phyloP scores from a whole-genome alignment of 2,113 vertebrate species.

The Ictidomys tridecemlineatus region DNA sequence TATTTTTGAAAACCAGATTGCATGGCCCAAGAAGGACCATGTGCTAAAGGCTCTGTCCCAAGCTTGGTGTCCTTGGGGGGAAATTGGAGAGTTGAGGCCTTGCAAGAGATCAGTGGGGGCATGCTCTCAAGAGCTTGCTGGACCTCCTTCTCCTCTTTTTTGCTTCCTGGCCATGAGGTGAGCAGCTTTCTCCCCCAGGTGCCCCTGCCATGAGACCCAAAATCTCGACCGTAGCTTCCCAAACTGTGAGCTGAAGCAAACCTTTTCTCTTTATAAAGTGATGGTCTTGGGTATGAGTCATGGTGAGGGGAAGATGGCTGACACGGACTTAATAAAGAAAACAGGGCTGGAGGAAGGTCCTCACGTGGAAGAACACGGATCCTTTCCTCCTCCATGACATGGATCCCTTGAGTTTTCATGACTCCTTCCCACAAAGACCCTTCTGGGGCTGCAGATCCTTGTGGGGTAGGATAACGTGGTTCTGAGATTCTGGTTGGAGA shows the following conservation, averaged over 20 bases:
- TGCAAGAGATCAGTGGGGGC: too few species aligned
- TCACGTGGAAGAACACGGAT: not conserved
- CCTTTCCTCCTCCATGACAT: not conserved
- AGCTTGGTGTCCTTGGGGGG: not conserved
- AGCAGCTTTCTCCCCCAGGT: not conserved
- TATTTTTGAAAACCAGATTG: not conserved
- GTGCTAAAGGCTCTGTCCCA: not conserved
- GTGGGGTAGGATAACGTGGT: not conserved
- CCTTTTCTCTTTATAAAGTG: not conserved
- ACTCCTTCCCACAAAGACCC: not conserved
- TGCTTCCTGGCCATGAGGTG: too few species aligned
- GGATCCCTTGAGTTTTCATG: too few species aligned
- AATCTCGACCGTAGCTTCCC: not conserved
- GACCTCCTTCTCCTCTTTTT: not conserved
- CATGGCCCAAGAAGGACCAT: not conserved
- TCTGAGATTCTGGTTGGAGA: not conserved
- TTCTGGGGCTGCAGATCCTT: not conserved
- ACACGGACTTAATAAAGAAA: not conserved
- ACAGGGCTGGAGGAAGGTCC: not conserved
- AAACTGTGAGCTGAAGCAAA: not conserved
- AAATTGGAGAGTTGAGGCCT: not conserved
- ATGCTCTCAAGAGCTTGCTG: not conserved
- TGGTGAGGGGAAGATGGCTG: not conserved
- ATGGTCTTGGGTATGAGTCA: not conserved
- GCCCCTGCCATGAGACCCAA: not conserved